Evolutionary conservation across 2,888 invertebrate genomes (phyloP).

Genomic region (Sipunculus nudus): DNA sequence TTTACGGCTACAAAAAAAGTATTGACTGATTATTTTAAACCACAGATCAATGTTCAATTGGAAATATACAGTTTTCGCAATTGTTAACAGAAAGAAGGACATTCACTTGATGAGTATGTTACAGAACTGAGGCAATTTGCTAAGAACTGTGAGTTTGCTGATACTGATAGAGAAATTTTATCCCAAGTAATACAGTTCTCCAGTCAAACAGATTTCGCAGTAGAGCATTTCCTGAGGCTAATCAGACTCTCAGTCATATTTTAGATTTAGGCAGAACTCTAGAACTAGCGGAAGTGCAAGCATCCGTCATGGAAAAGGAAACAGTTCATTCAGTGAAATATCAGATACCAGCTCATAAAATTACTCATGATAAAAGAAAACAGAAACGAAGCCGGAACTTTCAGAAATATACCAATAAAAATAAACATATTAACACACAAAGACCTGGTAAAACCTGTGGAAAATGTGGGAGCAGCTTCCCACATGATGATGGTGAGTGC

Average conservation of each 20-base stretch:
- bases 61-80: too few species aligned
- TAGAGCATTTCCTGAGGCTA: neutral
- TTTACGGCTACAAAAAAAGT: too few species aligned
- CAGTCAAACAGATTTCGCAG: neutral
- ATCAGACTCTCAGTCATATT: neutral
- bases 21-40: too few species aligned
- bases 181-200: too few species aligned
- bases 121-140: too few species aligned
- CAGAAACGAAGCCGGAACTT: neutral
- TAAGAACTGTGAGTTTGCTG: too few species aligned
- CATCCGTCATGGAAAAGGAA: neutral
- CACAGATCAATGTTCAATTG: too few species aligned
- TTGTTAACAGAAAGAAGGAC: too few species aligned
- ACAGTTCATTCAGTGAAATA: too few species aligned
- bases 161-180: too few species aligned
- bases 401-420: neutral
- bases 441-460: neutral
- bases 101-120: too few species aligned
- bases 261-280: neutral
- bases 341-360: too few species aligned
- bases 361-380: neutral
- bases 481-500: neutral
- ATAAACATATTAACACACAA: neutral
- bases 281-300: neutral
- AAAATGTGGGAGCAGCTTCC: neutral